Base-by-base conservation (phyloP, 2,888 invertebrate genomes). In the Tupiocoris notatus region DNA sequence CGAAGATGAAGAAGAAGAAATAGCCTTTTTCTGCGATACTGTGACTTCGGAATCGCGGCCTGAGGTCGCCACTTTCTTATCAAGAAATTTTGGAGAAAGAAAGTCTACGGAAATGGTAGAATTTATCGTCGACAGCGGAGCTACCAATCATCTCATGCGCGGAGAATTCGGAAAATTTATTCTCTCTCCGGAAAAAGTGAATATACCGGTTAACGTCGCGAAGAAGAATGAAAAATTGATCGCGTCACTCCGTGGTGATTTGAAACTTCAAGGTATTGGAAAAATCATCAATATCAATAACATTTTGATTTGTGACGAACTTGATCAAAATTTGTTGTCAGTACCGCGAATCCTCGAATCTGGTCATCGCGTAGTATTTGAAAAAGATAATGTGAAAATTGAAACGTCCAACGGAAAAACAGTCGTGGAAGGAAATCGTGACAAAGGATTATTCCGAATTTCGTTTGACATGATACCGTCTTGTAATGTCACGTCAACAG, bases 331-430 rank as follows among this genome's bases (percentile, higher is more conserved):
- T 18, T 18, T 62, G 1, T 20, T 61, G 17, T 71, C 61, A 1
- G 71, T 71, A 1, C n/a, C 59, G 12, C 59, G 61, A 61, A 20
- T 71, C 12, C 71, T 25, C 25, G 71, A 61, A 1, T 1, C 17
- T 1, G n/a, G 16, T 2, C 17, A n/a, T n/a, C n/a, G n/a, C n/a
- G n/a, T n/a, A n/a, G n/a, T n/a, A n/a, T n/a, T n/a, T n/a, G n/a
- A n/a, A 24, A 18, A 71, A 2, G 39, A 62, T 12, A 18, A 23
- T 0, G 71, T 71, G 9, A 71, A 71, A 71, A 61, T 71, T 16
- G 0, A 61, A 17, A 24, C 22, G 12, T 16, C 25, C 1, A 61
- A 61, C 22, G 25, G 20, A 16, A n/a, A n/a, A n/a, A n/a, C n/a
- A n/a, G n/a, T n/a, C n/a, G n/a, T n/a, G n/a, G n/a, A n/a, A n/a